Conservation (phyloP, 2,888 invertebrate species). For the Protophormia terraenovae region DNA sequence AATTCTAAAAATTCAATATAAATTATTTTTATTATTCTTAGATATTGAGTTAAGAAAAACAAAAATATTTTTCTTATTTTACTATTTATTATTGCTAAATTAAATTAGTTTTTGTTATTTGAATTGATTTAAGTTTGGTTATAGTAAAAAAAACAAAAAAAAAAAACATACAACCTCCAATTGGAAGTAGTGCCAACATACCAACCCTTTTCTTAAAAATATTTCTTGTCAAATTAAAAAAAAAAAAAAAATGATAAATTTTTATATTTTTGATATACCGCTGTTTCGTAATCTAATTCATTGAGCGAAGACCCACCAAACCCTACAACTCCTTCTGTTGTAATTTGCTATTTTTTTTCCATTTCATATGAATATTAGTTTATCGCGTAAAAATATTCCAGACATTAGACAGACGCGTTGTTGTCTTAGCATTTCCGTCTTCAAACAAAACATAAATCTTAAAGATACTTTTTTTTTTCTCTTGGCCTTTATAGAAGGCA, state of each 20-base stretch:
- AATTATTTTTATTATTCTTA: constrained; percentile 11
- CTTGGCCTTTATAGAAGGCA: constrained; percentile 22
- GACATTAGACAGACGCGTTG: constrained; percentile 70
- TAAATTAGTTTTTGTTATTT: constrained; percentile 48
- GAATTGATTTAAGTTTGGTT: constrained; percentile 4
- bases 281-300: constrained; percentile 72
- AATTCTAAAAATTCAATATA: constrained; percentile 45
- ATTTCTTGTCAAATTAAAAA: constrained; percentile 48
- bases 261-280: constrained; percentile 76
- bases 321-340: constrained; percentile 41
- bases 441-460: constrained; percentile 79
- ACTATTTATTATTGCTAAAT: constrained; percentile 46
- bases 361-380: constrained; percentile 64
- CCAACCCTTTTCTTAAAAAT: constrained; percentile 76
- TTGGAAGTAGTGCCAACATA: constrained; percentile 75
- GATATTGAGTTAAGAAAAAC: constrained; percentile 17
- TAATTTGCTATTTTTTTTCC: constrained; percentile 5
- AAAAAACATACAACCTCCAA: constrained; percentile 44
- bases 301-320: constrained; percentile 38
- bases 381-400: constrained; percentile 71
- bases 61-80: constrained; percentile 55
- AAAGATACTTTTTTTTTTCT: constrained; percentile 70
- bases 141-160: constrained; percentile 36
- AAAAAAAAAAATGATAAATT: constrained; percentile 62
- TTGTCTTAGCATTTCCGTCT: constrained; percentile 73